Evolutionary conservation across 2,888 invertebrate species (phyloP).

Genomic region (Gandaritis pyraliata): DNA sequence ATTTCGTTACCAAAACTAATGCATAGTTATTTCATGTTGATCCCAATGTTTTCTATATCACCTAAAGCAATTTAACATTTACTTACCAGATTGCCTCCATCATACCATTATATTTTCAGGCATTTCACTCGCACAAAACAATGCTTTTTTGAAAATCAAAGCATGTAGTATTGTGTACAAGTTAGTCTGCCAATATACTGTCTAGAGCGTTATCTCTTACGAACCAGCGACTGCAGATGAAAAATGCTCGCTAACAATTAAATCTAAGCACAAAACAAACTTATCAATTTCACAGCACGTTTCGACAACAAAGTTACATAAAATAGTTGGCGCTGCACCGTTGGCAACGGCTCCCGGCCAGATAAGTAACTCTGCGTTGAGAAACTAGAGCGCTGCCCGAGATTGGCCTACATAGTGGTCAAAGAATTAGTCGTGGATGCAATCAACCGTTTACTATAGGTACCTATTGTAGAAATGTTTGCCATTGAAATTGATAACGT

Average conservation of each 20-base stretch:
- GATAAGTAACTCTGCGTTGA: slow-evolving; percentile 78
- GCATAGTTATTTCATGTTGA: slow-evolving; percentile 1
- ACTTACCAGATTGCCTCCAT: too few species aligned
- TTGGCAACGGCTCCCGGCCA: slow-evolving; percentile 75
- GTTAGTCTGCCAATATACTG: slow-evolving; percentile 14
- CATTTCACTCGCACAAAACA: background rate
- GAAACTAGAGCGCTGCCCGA: slow-evolving; percentile 79
- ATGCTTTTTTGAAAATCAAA: background rate
- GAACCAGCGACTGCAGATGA: slow-evolving; percentile 34
- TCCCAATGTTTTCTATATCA: background rate
- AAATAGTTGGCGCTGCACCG: slow-evolving; percentile 72
- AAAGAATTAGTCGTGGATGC: slow-evolving; percentile 76
- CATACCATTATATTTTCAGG: background rate
- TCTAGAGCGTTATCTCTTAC: slow-evolving; percentile 33
- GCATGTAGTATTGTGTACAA: background rate
- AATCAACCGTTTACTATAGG: slow-evolving; percentile 73
- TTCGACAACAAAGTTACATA: slow-evolving; percentile 82
- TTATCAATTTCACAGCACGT: slow-evolving; percentile 74
- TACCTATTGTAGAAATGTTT: slow-evolving; percentile 54
- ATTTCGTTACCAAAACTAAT: slow-evolving; percentile 26
- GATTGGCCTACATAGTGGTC: slow-evolving; percentile 76
- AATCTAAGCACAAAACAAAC: slow-evolving; percentile 58
- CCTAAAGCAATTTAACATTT: background rate
- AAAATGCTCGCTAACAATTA: slow-evolving; percentile 42
- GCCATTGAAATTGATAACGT: slow-evolving; percentile 69